These are phyloP conservation scores for Drosophila kohkoa DNA, from an alignment of 1,140 invertebrate genomes.

Conservation along the genomic window DNA sequence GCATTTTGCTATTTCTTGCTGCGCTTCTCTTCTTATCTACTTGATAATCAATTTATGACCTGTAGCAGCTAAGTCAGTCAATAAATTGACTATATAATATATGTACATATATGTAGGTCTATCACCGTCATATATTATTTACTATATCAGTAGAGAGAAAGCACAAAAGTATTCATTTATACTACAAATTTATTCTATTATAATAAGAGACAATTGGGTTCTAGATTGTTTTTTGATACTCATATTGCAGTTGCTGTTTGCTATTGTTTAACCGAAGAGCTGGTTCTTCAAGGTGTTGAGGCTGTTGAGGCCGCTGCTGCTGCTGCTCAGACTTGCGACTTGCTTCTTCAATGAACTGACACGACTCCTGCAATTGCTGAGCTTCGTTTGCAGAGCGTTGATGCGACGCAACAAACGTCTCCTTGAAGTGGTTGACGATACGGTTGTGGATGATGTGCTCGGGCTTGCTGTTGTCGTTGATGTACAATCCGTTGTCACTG, in stretches of 20 bases:
- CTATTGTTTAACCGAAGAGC: slow-evolving; percentile 10
- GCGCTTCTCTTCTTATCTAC: neutral
- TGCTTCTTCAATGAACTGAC: neutral
- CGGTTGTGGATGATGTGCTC: neutral
- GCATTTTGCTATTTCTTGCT: neutral
- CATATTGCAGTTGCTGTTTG: neutral
- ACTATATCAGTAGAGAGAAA: neutral
- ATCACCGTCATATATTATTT: no score
- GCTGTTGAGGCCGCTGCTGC: no score
- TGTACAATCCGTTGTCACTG: slow-evolving; percentile 14
- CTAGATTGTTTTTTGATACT: neutral
- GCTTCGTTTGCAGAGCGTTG: neutral
- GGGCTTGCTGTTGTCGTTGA: neutral
- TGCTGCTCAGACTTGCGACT: neutral
- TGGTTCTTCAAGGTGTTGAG: neutral
- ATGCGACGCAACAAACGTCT: slow-evolving; percentile 22
- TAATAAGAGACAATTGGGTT: slow-evolving; percentile 5
- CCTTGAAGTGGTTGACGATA: neutral
- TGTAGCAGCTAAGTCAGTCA: no score
- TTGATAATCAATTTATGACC: neutral
- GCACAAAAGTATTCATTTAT: neutral
- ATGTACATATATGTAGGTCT: no score
- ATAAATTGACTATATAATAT: no score
- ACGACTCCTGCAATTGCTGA: neutral
- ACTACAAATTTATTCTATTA: slow-evolving; percentile 24